These are phyloP conservation scores for Pristionchus entomophagus DNA, from an alignment of 2,888 invertebrate species.

Conservation along the genomic window DNA sequence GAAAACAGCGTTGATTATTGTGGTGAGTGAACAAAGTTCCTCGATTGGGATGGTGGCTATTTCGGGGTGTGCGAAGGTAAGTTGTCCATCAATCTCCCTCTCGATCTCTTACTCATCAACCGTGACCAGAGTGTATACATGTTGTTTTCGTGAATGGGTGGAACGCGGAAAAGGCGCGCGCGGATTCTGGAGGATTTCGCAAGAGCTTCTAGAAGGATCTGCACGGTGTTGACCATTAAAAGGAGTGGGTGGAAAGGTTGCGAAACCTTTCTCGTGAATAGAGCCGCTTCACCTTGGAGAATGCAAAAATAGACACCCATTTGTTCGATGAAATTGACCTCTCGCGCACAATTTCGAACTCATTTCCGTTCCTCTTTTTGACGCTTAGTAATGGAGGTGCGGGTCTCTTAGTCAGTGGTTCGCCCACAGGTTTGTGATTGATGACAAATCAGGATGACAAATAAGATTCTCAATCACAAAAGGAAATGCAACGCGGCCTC, in stretches of 20 bases:
- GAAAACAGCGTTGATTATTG: not conserved
- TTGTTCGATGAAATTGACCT: not conserved
- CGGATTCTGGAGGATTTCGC: not conserved
- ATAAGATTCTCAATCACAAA: too few species aligned
- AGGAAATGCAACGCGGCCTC: too few species aligned
- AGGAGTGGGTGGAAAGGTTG: not conserved
- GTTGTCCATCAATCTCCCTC: not conserved
- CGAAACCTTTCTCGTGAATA: not conserved
- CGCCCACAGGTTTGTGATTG: too few species aligned
- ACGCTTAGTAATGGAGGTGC: not conserved
- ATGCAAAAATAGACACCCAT: not conserved
- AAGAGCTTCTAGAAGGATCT: not conserved
- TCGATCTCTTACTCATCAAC: not conserved
- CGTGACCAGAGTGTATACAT: not conserved
- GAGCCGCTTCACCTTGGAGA: not conserved
- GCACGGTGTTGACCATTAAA: slow-evolving; percentile 11
- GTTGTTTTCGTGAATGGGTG: too few species aligned
- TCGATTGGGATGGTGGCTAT: not conserved
- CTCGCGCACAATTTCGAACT: not conserved
- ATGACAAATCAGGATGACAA: too few species aligned
- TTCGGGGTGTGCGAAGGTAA: not conserved
- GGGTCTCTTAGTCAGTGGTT: too few species aligned
- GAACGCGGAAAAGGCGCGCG: not conserved
- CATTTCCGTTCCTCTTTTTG: not conserved
- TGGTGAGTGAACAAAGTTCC: not conserved